phyloP scores from a whole-genome alignment of 2,113 vertebrate genomes.

The Pseudonaja textilis region DNA sequence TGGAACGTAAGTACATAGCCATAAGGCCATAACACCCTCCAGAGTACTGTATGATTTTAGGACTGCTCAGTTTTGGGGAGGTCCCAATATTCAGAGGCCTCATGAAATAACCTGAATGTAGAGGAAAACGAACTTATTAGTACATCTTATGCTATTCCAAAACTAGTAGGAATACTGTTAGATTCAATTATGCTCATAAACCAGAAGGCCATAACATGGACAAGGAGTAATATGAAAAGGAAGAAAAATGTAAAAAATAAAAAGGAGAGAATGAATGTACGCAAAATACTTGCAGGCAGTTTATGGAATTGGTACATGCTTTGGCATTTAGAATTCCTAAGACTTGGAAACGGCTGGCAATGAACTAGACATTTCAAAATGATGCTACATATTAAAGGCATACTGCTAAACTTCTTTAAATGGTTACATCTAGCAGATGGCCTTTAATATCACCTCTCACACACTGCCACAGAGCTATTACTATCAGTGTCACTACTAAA shows the following conservation, averaged over 20 bases:
- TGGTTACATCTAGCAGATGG: slow-evolving; percentile 11
- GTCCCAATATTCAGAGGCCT: slow-evolving; percentile 15
- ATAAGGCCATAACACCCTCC: neutral
- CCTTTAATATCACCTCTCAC: slow-evolving; percentile 19
- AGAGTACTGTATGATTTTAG: slow-evolving; percentile 9
- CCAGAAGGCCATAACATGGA: neutral
- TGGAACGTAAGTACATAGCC: slow-evolving; percentile 1
- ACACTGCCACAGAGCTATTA: neutral
- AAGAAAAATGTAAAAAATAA: neutral
- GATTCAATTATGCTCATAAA: neutral
- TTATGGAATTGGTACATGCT: neutral
- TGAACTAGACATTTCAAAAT: neutral
- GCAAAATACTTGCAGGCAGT: neutral
- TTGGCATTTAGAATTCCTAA: neutral
- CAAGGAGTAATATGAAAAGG: neutral
- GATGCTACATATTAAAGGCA: neutral
- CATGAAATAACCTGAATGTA: slow-evolving; percentile 18
- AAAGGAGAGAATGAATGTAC: neutral
- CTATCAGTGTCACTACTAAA: slow-evolving; percentile 3
- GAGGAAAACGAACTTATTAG: neutral
- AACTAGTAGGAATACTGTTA: neutral
- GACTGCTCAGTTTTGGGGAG: neutral
- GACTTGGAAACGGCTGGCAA: neutral
- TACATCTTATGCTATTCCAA: neutral
- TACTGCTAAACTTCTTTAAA: slow-evolving; percentile 10